phyloP scores from a whole-genome alignment of 2,113 vertebrate genomes.

The Sakesphorus luctuosus region DNA sequence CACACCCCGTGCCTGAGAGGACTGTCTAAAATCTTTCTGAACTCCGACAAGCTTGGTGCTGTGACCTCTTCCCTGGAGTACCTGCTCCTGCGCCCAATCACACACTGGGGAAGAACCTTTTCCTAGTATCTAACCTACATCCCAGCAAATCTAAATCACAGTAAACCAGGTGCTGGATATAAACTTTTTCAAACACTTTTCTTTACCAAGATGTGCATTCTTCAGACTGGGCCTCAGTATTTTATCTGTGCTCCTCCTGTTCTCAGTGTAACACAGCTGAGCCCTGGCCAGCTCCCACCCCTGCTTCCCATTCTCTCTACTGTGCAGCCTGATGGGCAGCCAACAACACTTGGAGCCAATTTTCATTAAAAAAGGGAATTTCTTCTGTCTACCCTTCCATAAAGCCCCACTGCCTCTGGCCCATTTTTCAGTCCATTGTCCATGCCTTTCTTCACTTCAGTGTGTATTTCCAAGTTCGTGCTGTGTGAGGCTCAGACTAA shows the following conservation, averaged over 20 bases:
- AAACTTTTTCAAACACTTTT: not conserved
- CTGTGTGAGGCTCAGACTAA: not conserved
- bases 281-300: not conserved
- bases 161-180: not conserved
- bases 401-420: accelerated
- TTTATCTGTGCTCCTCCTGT: not conserved
- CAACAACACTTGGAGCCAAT: not conserved
- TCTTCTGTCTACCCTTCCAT: not conserved
- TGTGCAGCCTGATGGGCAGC: not conserved
- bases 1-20: not conserved
- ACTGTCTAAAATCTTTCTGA: accelerated
- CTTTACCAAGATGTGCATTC: not conserved
- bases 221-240: not conserved
- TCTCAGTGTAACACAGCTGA: not conserved
- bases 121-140: not conserved
- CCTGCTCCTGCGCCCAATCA: not conserved
- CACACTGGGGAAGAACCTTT: not conserved
- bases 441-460: not conserved
- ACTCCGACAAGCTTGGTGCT: not conserved
- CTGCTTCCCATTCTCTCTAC: accelerated
- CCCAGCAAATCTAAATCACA: not conserved
- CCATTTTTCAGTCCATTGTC: accelerated
- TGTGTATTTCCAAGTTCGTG: accelerated
- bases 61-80: not conserved
- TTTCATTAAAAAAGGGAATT: accelerated